Evolutionary conservation across 1,140 invertebrate species (phyloP), one percentile per base, ranked within the genome.

Genomic region (Caenorhabditis inopinata): DNA sequence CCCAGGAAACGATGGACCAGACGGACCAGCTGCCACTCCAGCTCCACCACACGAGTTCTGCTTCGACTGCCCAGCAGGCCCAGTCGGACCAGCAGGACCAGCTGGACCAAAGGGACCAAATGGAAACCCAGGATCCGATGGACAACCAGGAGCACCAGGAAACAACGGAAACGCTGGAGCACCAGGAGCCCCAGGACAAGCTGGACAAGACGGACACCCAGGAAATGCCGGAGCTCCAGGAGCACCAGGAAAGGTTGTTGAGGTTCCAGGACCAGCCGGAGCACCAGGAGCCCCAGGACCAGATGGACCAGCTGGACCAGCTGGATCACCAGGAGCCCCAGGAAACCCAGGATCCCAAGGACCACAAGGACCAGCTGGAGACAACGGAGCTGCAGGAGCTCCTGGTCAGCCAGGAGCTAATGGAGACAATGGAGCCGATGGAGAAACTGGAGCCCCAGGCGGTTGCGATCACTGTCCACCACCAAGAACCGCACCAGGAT

Each of bases 61-160:
- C 79, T 83, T 85, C 76, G 83, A 84, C 42, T 85, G 84, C 82
- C 84, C 84, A 23, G 49, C 79, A 12, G 84, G 82, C 11, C 79
- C 84, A n/a, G 74, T 79, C 27, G 83, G 82, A 77, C 76, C 82
- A 29, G 46, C 77, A 23, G 82, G 82, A 51, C 38, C 49, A 29
- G 68, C 82, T 46, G 82, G 82, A 78, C 45, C 79, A 51, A 73
- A 78, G 53, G 82, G 78, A 49, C 32, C 53, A 27, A 47, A 73
- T 45, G 78, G 78, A 53, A 73, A 73, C 27, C 68, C 78, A 23
- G 82, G 82, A 62, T 80, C 45, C 58, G 49, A 80, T 35, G 79
- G 82, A 68, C 73, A 68, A 23, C 51, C 75, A 73, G 82, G 79
- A 53, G 62, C 78, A 32, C 79, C 78, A 25, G 82, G 82, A 58